These are phyloP conservation scores for Saccopteryx bilineata DNA, from an alignment of 2,113 vertebrate genomes.

Conservation along the genomic window DNA sequence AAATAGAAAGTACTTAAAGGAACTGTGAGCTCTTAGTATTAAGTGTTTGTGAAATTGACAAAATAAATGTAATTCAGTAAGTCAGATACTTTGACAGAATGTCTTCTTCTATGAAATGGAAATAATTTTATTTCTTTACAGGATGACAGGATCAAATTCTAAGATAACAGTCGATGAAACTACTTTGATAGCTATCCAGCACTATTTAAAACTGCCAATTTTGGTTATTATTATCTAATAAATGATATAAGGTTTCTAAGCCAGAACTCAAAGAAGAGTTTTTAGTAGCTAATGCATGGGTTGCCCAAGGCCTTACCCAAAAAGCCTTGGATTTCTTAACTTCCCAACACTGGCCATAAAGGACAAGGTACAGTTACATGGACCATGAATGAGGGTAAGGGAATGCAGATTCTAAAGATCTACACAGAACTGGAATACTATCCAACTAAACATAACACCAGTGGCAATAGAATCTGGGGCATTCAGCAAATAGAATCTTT, in stretches of 20 bases:
- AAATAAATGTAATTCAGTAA: background rate
- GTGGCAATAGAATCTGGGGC: background rate
- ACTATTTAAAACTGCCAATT: background rate
- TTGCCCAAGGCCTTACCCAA: background rate
- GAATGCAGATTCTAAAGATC: background rate
- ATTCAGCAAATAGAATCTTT: background rate
- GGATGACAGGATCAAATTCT: background rate
- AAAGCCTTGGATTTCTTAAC: background rate
- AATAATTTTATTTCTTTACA: background rate
- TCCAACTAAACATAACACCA: background rate
- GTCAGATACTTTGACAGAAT: conserved; percentile 16
- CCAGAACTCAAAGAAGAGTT: background rate
- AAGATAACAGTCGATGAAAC: background rate
- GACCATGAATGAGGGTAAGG: background rate
- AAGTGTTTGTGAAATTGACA: background rate
- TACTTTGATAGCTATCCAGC: background rate
- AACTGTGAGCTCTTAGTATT: background rate
- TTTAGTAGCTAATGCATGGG: background rate
- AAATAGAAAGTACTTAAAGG: background rate
- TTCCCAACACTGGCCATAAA: background rate
- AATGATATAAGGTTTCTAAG: background rate
- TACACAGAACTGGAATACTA: background rate
- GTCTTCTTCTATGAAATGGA: background rate
- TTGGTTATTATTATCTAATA: conserved; percentile 11
- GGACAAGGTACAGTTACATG: background rate